These are phyloP conservation scores for Delia radicum DNA, from an alignment of 1,140 invertebrate genomes.

Conservation along the genomic window DNA sequence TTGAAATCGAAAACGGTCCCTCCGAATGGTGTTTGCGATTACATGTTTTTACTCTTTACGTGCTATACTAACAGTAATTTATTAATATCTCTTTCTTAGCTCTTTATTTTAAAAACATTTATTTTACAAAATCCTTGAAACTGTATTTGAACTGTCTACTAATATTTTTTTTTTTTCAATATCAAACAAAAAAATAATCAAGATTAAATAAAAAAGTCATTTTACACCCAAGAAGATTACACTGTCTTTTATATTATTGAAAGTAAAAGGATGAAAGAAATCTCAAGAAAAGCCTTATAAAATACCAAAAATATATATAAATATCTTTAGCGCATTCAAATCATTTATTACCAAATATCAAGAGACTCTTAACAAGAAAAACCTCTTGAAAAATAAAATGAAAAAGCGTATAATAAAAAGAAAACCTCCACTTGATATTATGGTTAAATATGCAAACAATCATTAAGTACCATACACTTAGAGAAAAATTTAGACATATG, in stretches of 20 bases:
- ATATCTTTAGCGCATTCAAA: not conserved
- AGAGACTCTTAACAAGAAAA: not conserved
- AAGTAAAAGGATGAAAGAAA: not conserved
- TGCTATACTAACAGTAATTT: no score
- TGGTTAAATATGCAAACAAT: not conserved
- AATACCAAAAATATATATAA: not conserved
- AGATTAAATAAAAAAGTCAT: not conserved
- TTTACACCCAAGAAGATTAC: not conserved
- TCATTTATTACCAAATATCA: not conserved
- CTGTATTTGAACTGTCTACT: not conserved
- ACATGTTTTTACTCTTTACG: no score
- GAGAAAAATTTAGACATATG: no score
- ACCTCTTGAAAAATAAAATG: no score
- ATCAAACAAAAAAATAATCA: not conserved
- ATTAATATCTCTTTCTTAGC: no score
- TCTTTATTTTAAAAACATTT: no score
- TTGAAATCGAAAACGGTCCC: no score
- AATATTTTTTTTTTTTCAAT: not conserved
- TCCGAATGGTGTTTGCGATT: no score
- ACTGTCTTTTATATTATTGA: not conserved
- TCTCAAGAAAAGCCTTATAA: not conserved
- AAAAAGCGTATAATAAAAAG: not conserved
- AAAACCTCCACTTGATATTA: not conserved
- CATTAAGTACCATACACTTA: no score
- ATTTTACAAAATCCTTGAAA: not conserved